phyloP scores from a whole-genome alignment of 2,113 vertebrate genomes.

The Mormyrus iriodes region DNA sequence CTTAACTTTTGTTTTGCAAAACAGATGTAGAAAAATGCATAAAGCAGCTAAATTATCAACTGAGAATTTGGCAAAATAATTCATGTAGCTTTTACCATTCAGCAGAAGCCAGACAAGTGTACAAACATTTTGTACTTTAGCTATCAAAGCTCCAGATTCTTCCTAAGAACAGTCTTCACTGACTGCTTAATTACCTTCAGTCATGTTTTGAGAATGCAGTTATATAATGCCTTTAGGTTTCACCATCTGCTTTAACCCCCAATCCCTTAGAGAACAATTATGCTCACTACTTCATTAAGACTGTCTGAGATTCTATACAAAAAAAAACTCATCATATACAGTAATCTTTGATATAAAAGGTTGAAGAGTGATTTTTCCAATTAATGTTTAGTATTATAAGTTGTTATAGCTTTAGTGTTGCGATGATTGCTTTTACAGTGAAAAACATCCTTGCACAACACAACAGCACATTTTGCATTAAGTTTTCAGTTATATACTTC shows the following conservation, averaged over 20 bases:
- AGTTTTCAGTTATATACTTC: neutral
- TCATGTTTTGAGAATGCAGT: neutral
- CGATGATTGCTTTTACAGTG: neutral
- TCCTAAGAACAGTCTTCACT: neutral
- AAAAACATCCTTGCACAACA: neutral
- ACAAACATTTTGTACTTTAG: neutral
- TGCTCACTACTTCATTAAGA: neutral
- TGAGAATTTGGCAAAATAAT: neutral
- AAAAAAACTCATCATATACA: neutral
- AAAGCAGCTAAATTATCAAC: neutral
- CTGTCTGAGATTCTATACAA: neutral
- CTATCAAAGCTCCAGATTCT: neutral
- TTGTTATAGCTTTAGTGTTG: neutral
- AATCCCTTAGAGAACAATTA: constrained; percentile 1
- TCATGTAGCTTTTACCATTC: neutral
- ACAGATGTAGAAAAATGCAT: neutral
- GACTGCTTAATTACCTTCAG: neutral
- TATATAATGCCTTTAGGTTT: neutral
- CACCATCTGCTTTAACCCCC: neutral
- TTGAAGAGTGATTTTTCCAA: neutral
- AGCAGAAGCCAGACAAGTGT: neutral
- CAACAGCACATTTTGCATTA: neutral
- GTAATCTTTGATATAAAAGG: neutral
- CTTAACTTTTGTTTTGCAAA: neutral
- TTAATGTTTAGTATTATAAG: neutral